phyloP scores from a whole-genome alignment of 2,888 invertebrate species.

The Branchipolynoe longqiensis region DNA sequence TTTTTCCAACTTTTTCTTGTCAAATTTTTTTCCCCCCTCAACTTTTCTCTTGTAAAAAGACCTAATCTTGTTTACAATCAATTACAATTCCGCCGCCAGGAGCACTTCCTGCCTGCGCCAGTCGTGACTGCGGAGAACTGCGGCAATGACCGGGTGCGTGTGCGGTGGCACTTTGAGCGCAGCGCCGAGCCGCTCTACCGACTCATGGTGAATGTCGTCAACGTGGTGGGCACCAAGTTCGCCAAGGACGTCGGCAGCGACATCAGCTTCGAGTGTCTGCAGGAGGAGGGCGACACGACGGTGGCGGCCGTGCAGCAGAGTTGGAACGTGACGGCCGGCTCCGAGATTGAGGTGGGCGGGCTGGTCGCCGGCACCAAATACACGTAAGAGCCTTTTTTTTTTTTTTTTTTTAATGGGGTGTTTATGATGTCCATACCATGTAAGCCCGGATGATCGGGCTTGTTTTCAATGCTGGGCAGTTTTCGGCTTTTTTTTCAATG shows the following conservation, averaged over 20 bases:
- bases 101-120: conserved; percentile 77
- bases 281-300: conserved; percentile 75
- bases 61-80: too few species aligned
- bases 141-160: conserved; percentile 72
- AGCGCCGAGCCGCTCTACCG: conserved; percentile 74
- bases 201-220: conserved; percentile 77
- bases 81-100: conserved; percentile 52
- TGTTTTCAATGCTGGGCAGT: too few species aligned
- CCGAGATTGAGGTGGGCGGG: conserved; percentile 77
- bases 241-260: conserved; percentile 77
- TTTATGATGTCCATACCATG: too few species aligned
- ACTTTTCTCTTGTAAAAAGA: too few species aligned
- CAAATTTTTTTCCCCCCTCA: too few species aligned
- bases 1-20: too few species aligned
- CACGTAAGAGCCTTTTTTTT: conserved; percentile 71
- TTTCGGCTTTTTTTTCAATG: too few species aligned
- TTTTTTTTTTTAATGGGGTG: conserved; percentile 50
- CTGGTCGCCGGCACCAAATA: conserved; percentile 77
- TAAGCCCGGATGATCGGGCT: too few species aligned
- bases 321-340: conserved; percentile 77
- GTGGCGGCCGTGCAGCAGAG: conserved; percentile 79
- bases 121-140: conserved; percentile 76
- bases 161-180: conserved; percentile 76
- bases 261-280: conserved; percentile 80
- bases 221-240: conserved; percentile 79